Conservation (phyloP, 2,797 vertebrate species). For the Gallirallus australis region DNA sequence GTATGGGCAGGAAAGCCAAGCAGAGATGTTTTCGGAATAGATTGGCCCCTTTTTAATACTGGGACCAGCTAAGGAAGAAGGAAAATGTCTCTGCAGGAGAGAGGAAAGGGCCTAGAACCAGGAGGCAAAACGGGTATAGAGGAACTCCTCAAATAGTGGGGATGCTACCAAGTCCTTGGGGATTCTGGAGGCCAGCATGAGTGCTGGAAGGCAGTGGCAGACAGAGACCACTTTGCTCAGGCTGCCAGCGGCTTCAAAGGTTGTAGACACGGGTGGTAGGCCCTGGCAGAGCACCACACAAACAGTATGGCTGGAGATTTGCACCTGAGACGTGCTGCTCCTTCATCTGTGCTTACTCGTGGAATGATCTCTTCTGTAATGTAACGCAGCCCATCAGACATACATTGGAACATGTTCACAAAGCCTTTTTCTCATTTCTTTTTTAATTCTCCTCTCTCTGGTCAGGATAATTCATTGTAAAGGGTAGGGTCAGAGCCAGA, state of each 20-base stretch:
- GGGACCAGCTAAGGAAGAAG: background rate
- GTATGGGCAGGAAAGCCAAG: background rate
- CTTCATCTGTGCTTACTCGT: background rate
- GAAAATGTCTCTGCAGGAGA: background rate
- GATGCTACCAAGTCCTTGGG: background rate
- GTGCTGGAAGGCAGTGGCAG: background rate
- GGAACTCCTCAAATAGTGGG: background rate
- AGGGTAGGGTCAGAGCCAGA: background rate
- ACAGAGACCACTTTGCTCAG: background rate
- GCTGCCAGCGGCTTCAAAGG: background rate
- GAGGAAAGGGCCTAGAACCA: background rate
- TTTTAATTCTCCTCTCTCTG: background rate
- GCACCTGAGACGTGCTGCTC: background rate
- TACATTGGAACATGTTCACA: background rate
- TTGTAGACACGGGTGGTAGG: fast-evolving
- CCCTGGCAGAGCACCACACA: background rate
- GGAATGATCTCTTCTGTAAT: background rate
- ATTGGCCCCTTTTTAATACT: background rate
- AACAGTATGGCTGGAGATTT: background rate
- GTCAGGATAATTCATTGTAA: background rate
- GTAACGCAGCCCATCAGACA: background rate
- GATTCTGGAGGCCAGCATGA: background rate
- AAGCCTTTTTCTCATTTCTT: background rate
- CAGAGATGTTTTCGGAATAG: background rate
- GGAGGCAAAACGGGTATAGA: background rate